Conservation (phyloP, 1,140 invertebrate species). For the Drosophila willistoni region DNA sequence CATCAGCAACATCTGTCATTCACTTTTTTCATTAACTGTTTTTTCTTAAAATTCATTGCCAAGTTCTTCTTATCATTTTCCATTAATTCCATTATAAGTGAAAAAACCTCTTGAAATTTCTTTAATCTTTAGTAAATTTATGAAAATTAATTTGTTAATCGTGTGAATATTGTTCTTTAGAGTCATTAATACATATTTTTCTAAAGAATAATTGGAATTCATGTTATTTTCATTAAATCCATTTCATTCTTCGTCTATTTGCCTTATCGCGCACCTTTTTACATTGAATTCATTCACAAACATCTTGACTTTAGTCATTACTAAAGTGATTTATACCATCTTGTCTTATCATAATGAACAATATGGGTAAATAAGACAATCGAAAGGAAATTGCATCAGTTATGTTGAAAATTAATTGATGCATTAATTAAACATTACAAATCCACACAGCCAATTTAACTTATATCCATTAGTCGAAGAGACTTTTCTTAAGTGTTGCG, state of each 20-base stretch:
- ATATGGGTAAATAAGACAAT: background rate
- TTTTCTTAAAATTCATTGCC: too few species aligned
- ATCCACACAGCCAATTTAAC: background rate
- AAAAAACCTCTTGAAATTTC: too few species aligned
- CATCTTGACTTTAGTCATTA: background rate
- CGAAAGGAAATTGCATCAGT: conserved; percentile 1
- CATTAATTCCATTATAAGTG: too few species aligned
- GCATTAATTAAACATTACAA: background rate
- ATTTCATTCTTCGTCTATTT: background rate
- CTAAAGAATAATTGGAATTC: background rate
- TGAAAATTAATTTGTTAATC: too few species aligned
- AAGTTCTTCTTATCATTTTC: too few species aligned
- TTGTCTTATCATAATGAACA: background rate
- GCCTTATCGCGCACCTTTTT: background rate
- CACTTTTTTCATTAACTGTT: too few species aligned
- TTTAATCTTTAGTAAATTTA: too few species aligned
- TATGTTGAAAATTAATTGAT: background rate
- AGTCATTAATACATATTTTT: background rate
- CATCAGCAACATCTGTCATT: too few species aligned
- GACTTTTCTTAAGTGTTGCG: background rate
- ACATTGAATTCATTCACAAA: conserved; percentile 3
- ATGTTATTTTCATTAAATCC: too few species aligned
- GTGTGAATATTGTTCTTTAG: too few species aligned
- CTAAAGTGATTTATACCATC: background rate
- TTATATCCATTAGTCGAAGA: background rate